phyloP scores from a whole-genome alignment of 2,113 vertebrate genomes.

The Prionailurus bengalensis region DNA sequence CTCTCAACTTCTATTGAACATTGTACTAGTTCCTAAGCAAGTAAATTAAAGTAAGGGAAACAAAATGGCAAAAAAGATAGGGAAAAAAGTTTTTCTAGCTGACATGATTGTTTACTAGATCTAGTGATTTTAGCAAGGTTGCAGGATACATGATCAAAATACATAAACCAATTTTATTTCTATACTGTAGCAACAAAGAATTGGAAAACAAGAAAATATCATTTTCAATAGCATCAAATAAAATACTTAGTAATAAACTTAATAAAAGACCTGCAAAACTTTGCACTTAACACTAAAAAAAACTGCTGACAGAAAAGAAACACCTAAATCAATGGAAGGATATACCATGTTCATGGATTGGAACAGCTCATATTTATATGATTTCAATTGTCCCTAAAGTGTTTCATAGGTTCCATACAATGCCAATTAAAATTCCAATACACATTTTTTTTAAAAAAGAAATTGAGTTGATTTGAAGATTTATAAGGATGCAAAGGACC shows the following conservation, averaged over 20 bases:
- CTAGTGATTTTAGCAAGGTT: background rate
- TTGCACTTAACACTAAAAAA: background rate
- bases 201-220: background rate
- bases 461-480: slow-evolving; percentile 20
- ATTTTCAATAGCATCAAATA: background rate
- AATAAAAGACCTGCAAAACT: background rate
- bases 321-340: background rate
- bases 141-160: background rate
- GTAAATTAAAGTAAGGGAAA: background rate
- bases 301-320: slow-evolving; percentile 8
- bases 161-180: background rate
- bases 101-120: background rate
- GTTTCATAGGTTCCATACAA: background rate
- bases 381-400: background rate
- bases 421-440: background rate
- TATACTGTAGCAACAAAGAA: background rate
- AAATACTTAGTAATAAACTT: background rate
- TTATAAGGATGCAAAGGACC: background rate
- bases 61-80: background rate
- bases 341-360: background rate
- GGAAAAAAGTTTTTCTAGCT: background rate
- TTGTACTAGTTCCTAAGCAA: background rate
- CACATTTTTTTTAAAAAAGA: background rate
- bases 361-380: background rate
- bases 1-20: background rate